Evolutionary conservation across 2,797 vertebrate genomes (phyloP).

Genomic region (Fringilla coelebs): DNA sequence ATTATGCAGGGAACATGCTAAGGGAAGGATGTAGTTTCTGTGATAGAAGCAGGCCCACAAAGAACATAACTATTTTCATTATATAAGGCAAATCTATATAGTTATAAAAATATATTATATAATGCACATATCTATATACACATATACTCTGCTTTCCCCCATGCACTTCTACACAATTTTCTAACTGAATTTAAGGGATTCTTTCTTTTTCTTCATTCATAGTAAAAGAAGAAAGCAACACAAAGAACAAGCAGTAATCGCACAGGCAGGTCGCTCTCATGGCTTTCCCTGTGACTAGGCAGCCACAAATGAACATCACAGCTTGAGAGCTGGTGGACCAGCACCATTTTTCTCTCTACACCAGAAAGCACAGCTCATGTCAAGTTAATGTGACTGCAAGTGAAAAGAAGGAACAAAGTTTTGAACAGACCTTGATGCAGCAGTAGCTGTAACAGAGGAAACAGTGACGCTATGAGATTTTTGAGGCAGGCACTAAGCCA

Average conservation of each 20-base stretch:
- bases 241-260: neutral
- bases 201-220: neutral
- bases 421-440: neutral
- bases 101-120: neutral
- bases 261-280: neutral
- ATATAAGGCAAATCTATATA: neutral
- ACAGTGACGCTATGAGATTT: neutral
- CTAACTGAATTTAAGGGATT: neutral
- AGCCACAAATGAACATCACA: neutral
- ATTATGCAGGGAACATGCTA: neutral
- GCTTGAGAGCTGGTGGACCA: neutral
- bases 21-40: accelerated
- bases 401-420: neutral
- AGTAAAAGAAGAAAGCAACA: neutral
- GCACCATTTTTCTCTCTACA: accelerated
- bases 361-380: neutral
- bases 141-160: neutral
- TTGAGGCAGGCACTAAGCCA: neutral
- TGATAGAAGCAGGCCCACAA: neutral
- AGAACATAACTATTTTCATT: neutral
- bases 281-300: neutral
- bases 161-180: neutral
- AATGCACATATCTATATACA: neutral
- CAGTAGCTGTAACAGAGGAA: neutral
- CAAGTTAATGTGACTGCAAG: neutral